Evolutionary conservation across 2,797 vertebrate species (phyloP).

Genomic region (Synanceia verrucosa): DNA sequence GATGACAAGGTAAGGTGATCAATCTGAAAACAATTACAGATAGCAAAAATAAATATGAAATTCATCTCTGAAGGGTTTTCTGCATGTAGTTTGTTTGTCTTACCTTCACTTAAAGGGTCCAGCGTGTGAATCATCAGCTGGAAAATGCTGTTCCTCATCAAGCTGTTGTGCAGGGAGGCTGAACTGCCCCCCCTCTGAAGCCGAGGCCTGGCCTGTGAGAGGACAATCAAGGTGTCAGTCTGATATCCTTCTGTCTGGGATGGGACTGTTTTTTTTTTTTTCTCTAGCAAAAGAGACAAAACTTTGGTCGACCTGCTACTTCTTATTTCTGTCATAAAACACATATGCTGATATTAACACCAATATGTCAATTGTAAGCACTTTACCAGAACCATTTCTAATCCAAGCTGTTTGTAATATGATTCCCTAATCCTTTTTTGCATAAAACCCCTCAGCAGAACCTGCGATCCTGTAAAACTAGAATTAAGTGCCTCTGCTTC

Average conservation of each 20-base stretch:
- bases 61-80: background rate
- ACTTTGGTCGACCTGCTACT: background rate
- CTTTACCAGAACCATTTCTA: constrained; percentile 23
- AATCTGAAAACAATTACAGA: constrained; percentile 18
- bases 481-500: constrained; percentile 34
- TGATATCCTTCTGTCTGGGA: constrained; percentile 15
- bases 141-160: constrained; percentile 99
- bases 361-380: constrained; percentile 29
- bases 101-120: constrained; percentile 98
- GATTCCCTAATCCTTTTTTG: constrained; percentile 62
- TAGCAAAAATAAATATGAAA: background rate
- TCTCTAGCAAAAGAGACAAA: background rate
- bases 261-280: background rate
- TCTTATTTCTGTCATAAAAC: constrained; percentile 15
- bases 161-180: constrained; percentile 96
- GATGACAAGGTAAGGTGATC: background rate
- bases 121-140: constrained; percentile 99
- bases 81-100: constrained; percentile 16
- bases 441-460: constrained; percentile 47
- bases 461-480: constrained; percentile 47
- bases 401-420: constrained; percentile 42
- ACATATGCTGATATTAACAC: constrained; percentile 6
- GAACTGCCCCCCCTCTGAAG: constrained; percentile 97
- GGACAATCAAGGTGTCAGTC: constrained; percentile 59
- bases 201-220: constrained; percentile 89